Percentiles rank a stretch among this genome's conserved stretches.
Conservation (phyloP, 2,113 vertebrate genomes). For the Urocolius indicus region DNA sequence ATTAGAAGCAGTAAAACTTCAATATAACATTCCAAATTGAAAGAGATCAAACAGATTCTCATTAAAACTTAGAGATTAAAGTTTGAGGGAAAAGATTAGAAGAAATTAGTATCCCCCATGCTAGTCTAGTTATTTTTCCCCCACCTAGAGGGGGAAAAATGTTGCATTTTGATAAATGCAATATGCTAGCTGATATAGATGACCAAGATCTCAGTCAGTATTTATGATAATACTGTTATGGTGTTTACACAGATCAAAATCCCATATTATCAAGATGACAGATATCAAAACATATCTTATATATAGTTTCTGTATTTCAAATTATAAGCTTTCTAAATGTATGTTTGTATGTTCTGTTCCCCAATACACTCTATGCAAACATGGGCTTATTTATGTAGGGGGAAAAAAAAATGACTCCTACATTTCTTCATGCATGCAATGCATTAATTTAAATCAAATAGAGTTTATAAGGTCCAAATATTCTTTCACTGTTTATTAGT, state of each 20-base stretch:
- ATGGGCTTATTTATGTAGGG: background rate
- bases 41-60: background rate
- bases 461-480: background rate
- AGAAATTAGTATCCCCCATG: background rate
- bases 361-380: background rate
- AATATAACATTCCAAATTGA: background rate
- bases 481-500: background rate
- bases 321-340: background rate
- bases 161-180: background rate
- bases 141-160: too few relatives aligned
- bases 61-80: constrained; percentile 43
- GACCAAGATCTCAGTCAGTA: background rate
- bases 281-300: background rate
- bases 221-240: background rate
- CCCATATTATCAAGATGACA: background rate
- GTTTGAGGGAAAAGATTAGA: background rate
- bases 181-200: background rate
- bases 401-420: background rate
- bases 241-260: background rate
- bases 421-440: background rate
- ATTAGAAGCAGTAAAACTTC: constrained; percentile 10
- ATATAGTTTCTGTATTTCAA: background rate
- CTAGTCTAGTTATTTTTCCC: background rate
- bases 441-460: background rate
- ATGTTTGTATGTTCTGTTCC: background rate